Conservation (phyloP, 2,797 vertebrate genomes). For the Betta splendens region DNA sequence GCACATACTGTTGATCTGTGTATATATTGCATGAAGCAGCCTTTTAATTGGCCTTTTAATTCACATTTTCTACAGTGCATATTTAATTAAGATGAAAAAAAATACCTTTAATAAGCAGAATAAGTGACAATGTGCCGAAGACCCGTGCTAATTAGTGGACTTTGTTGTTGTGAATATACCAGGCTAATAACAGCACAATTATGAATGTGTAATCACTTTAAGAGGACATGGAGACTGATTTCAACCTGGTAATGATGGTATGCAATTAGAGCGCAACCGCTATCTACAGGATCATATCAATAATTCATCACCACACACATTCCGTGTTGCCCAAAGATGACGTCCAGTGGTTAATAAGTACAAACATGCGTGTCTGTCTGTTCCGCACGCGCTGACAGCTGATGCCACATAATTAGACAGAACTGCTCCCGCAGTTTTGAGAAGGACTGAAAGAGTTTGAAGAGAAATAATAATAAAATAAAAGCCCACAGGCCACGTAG, state of each 20-base stretch:
- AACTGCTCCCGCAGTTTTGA: constrained; percentile 25
- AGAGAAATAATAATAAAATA: constrained; percentile 5
- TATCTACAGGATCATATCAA: constrained; percentile 74
- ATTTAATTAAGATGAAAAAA: constrained; percentile 13
- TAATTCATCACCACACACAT: constrained; percentile 72
- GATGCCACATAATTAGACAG: constrained; percentile 56
- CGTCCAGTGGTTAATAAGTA: constrained; percentile 60
- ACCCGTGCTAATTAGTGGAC: constrained; percentile 61
- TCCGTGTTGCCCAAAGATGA: constrained; percentile 64
- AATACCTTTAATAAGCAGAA: constrained; percentile 39
- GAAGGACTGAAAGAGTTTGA: constrained; percentile 19
- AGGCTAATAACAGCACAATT: constrained; percentile 74
- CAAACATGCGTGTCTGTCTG: constrained; percentile 49
- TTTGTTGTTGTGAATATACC: constrained; percentile 71
- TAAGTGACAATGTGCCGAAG: constrained; percentile 33
- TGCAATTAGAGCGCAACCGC: constrained; percentile 73
- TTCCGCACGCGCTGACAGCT: constrained; percentile 43
- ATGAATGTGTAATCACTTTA: constrained; percentile 76
- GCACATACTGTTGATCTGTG: background rate
- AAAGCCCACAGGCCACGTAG: constrained; percentile 26
- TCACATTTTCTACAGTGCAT: background rate
- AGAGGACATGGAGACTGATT: constrained; percentile 67
- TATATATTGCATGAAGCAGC: background rate
- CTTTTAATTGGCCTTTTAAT: background rate
- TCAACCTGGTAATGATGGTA: constrained; percentile 77